A percentile compares a stretch with the other conserved stretches of the same genome.
Conservation (phyloP, 2,888 invertebrate genomes). For the Drosophila mimica region DNA sequence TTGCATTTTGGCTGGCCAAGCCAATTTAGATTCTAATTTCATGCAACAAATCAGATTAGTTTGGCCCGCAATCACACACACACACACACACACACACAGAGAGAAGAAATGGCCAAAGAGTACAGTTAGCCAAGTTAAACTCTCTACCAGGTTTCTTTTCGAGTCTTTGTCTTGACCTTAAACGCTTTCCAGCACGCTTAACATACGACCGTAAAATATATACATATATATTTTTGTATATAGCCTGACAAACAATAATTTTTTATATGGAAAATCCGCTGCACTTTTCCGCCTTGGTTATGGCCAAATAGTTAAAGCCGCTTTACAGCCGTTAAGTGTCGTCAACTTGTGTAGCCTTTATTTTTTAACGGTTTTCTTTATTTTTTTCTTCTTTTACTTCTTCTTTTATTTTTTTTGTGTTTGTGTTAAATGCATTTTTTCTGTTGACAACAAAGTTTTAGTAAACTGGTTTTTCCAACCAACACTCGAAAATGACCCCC, state of each 20-base stretch:
- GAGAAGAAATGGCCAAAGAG: conserved; percentile 34
- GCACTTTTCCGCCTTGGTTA: conserved; percentile 21
- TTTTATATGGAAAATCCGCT: conserved; percentile 18
- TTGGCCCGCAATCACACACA: conserved; percentile 42
- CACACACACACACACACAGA: neutral
- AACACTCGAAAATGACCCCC: conserved; percentile 36
- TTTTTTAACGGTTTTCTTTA: conserved; percentile 56
- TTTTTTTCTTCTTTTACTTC: conserved; percentile 11
- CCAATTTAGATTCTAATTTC: conserved; percentile 79
- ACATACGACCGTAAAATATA: conserved; percentile 43
- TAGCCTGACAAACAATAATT: conserved; percentile 16
- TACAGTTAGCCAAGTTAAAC: conserved; percentile 55
- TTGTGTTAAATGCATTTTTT: conserved; percentile 58
- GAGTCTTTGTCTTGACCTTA: conserved; percentile 49
- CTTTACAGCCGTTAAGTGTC: conserved; percentile 73
- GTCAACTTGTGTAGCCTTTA: conserved; percentile 64
- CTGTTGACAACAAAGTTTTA: conserved; percentile 54
- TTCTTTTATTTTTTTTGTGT: neutral
- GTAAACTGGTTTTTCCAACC: conserved; percentile 39
- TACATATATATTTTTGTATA: conserved; percentile 30
- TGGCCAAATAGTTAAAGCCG: conserved; percentile 33
- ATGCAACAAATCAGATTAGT: conserved; percentile 76
- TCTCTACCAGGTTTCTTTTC: conserved; percentile 11
- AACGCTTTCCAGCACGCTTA: conserved; percentile 49
- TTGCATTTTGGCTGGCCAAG: conserved; percentile 53